Percentiles rank a stretch among this genome's conserved stretches.
phyloP scores from a whole-genome alignment of 2,888 invertebrate species.

The Nymphalis c-album region DNA sequence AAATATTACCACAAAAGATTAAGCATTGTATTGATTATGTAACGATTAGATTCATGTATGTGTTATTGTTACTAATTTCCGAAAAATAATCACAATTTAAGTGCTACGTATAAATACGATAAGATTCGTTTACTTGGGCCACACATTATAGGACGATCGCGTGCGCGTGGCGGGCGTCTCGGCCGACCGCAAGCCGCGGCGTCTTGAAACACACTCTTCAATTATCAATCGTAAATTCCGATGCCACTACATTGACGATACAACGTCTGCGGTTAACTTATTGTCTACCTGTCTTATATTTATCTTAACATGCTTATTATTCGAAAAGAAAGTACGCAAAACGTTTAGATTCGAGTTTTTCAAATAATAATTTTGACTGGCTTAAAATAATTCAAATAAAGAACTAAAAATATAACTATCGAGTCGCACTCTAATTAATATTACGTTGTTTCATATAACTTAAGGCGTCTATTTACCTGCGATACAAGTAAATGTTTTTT shows the following conservation, averaged over 20 bases:
- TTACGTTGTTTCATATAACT: neutral
- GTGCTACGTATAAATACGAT: neutral
- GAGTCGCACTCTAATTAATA: neutral
- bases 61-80: neutral
- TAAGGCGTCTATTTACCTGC: conserved; percentile 58
- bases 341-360: conserved; percentile 12
- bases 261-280: conserved; percentile 39
- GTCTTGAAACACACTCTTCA: conserved; percentile 68
- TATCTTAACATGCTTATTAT: conserved; percentile 41
- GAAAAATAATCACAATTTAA: too few species aligned
- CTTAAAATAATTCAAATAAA: too few species aligned
- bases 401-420: too few species aligned
- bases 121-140: conserved; percentile 35
- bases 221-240: conserved; percentile 77
- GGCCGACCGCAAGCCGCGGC: conserved; percentile 55
- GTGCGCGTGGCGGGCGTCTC: conserved; percentile 54
- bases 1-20: too few species aligned
- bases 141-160: conserved; percentile 49
- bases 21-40: too few species aligned
- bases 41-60: too few species aligned
- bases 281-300: conserved; percentile 39
- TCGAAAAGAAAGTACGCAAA: conserved; percentile 28
- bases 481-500: conserved; percentile 48
- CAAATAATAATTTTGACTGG: neutral
- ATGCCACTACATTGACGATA: conserved; percentile 63